Evolutionary conservation across 2,888 invertebrate genomes (phyloP).

Genomic region (Neoaliturus tenellus): DNA sequence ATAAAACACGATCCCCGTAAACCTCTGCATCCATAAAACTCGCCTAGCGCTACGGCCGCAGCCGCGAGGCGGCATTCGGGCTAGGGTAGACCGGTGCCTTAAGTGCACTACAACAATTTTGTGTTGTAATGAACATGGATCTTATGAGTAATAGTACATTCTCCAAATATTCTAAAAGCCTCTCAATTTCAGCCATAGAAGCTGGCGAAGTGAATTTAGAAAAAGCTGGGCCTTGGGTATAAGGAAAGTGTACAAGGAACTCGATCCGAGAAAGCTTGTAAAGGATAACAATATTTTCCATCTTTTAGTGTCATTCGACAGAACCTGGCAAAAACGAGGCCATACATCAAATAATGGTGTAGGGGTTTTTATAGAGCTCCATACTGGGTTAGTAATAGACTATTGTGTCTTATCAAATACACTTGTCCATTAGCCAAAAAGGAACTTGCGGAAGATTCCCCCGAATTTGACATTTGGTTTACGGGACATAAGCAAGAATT

Average conservation of each 20-base stretch:
- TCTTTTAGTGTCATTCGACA: constrained; percentile 11
- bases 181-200: background rate
- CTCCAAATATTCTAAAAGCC: constrained; percentile 2
- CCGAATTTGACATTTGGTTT: constrained; percentile 31
- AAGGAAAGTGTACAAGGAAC: constrained; percentile 17
- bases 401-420: constrained; percentile 25
- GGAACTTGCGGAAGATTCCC: constrained; percentile 12
- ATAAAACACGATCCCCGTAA: no score
- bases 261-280: constrained; percentile 5
- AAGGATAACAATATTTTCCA: background rate
- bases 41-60: no score
- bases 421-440: background rate
- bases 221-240: background rate
- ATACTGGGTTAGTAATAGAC: constrained; percentile 41
- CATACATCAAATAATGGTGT: constrained; percentile 21
- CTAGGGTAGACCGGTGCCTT: no score
- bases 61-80: no score
- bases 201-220: constrained; percentile 12
- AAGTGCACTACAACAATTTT: background rate
- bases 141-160: background rate
- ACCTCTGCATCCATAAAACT: no score
- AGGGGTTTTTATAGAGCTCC: background rate
- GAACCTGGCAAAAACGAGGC: constrained; percentile 28
- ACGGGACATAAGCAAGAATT: background rate
- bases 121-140: constrained; percentile 21